Conservation (phyloP, 1,140 invertebrate genomes). For the Coenobita brevimanus region DNA sequence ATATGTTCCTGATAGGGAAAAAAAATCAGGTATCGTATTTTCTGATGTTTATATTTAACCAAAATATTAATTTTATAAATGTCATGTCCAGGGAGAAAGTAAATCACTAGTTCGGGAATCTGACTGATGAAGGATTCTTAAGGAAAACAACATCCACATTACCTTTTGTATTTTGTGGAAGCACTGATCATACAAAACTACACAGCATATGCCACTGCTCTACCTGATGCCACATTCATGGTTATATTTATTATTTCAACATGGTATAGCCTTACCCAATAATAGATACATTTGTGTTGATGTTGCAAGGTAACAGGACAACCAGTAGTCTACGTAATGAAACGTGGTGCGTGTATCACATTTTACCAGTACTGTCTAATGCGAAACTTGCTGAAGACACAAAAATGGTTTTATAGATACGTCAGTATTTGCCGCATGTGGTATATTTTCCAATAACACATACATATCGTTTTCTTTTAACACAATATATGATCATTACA, state of each 20-base stretch:
- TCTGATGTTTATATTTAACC: too few species aligned
- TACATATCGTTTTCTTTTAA: not conserved
- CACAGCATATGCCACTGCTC: slow-evolving; percentile 66
- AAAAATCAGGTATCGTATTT: too few species aligned
- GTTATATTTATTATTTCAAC: slow-evolving; percentile 62
- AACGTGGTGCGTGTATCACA: slow-evolving; percentile 53
- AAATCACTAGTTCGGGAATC: too few species aligned
- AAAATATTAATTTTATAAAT: too few species aligned
- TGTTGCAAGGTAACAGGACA: slow-evolving; percentile 62
- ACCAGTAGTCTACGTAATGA: slow-evolving; percentile 41
- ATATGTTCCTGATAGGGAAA: too few species aligned
- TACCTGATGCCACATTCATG: slow-evolving; percentile 67
- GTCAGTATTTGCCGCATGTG: not conserved
- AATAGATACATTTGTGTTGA: slow-evolving; percentile 63
- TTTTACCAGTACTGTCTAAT: slow-evolving; percentile 33
- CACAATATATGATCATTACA: slow-evolving; percentile 7
- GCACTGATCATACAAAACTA: slow-evolving; percentile 67
- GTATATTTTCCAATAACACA: slow-evolving; percentile 13
- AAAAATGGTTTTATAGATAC: slow-evolving; percentile 27
- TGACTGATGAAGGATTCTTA: too few species aligned
- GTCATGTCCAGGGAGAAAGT: too few species aligned
- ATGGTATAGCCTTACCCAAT: slow-evolving; percentile 66
- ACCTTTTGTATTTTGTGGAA: slow-evolving; percentile 65
- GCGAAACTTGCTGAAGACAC: slow-evolving; percentile 43
- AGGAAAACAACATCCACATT: slow-evolving; percentile 45